Conservation (phyloP, 1,140 invertebrate genomes). For the Drosophila mayri region DNA sequence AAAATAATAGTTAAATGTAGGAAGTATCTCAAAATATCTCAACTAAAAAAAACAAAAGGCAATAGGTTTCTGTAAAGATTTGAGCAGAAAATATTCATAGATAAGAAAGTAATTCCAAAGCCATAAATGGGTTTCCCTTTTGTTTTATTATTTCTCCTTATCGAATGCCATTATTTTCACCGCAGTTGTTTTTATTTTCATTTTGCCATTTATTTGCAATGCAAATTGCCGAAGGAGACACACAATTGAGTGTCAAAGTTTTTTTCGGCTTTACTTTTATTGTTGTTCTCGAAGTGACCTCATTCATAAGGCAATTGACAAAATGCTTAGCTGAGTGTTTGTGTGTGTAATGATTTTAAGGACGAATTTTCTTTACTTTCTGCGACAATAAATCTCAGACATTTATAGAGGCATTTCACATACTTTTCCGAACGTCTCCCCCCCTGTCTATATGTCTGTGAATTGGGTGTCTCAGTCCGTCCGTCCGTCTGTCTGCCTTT, state of each 20-base stretch:
- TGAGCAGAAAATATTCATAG: not conserved
- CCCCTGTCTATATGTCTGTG: slow-evolving; percentile 20
- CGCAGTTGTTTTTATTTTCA: slow-evolving; percentile 37
- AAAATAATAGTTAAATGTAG: not conserved
- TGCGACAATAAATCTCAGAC: slow-evolving; percentile 58
- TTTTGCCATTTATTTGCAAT: slow-evolving; percentile 67
- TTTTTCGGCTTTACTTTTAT: slow-evolving; percentile 25
- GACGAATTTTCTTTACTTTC: slow-evolving; percentile 37
- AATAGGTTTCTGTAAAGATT: not conserved
- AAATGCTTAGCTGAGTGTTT: slow-evolving; percentile 16
- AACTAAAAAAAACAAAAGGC: too few species aligned
- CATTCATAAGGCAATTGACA: slow-evolving; percentile 53
- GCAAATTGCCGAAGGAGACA: slow-evolving; percentile 55
- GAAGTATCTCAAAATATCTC: not conserved
- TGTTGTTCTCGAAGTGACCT: slow-evolving; percentile 42
- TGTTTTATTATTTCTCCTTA: not conserved
- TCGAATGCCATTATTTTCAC: slow-evolving; percentile 25
- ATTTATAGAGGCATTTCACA: slow-evolving; percentile 54
- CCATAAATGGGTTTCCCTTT: not conserved
- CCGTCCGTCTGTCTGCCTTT: slow-evolving; percentile 26
- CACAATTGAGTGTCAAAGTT: slow-evolving; percentile 46
- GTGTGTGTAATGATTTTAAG: slow-evolving; percentile 6
- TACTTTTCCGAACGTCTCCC: slow-evolving; percentile 58
- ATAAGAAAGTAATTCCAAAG: not conserved
- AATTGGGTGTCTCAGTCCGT: slow-evolving; percentile 9